Evolutionary conservation across 2,888 invertebrate species (phyloP).

Genomic region (Ornithoptera priamus): DNA sequence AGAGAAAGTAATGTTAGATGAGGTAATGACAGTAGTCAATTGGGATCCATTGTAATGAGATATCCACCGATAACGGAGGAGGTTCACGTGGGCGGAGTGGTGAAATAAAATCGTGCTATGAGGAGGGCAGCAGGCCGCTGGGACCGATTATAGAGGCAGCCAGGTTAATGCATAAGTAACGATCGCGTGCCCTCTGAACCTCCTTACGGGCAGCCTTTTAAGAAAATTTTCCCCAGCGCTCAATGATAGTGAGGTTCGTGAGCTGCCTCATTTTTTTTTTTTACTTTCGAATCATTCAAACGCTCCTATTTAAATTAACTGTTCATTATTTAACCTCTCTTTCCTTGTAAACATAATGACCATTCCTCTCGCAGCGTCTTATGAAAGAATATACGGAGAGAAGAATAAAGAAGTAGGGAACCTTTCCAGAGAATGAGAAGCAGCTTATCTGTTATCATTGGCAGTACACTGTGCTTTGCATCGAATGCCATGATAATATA

Average conservation of each 20-base stretch:
- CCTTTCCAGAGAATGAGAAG: no score
- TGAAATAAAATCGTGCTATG: slow-evolving; percentile 61
- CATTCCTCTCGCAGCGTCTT: no score
- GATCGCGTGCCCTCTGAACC: slow-evolving; percentile 61
- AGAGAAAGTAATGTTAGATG: neutral
- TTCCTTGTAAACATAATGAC: no score
- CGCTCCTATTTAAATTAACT: no score
- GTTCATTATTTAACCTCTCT: no score
- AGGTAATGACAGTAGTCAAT: neutral
- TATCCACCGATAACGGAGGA: slow-evolving; percentile 37
- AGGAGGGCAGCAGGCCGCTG: slow-evolving; percentile 48
- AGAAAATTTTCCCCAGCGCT: slow-evolving; percentile 50
- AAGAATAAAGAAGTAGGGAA: no score
- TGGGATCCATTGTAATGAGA: slow-evolving; percentile 5
- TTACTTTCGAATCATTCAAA: neutral
- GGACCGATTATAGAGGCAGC: slow-evolving; percentile 76
- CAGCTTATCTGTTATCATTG: no score
- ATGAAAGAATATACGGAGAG: no score
- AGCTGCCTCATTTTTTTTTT: neutral
- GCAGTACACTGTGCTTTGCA: no score
- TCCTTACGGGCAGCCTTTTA: slow-evolving; percentile 60
- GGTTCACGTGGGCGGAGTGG: slow-evolving; percentile 46
- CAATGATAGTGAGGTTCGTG: slow-evolving; percentile 32
- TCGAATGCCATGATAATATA: no score
- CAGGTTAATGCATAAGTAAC: slow-evolving; percentile 82